Conservation (phyloP, 2,888 invertebrate species). For the Dilophus febrilis region DNA sequence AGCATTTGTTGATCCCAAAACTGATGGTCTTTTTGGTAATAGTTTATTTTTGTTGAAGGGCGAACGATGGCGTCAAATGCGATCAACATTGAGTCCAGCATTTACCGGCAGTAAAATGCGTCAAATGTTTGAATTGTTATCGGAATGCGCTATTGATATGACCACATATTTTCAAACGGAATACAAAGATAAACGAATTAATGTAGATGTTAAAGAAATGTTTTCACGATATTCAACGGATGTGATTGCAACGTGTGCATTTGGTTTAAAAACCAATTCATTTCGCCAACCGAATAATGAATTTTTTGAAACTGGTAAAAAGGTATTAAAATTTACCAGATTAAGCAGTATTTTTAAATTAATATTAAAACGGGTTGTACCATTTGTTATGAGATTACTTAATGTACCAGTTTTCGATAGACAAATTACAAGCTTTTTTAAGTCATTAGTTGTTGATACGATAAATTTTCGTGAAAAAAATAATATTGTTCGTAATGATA, state of each 20-base stretch:
- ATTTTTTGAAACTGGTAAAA: conserved; percentile 34
- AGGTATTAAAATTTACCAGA: too few relatives aligned
- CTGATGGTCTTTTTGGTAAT: conserved; percentile 30
- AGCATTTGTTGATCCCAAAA: conserved; percentile 23
- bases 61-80: conserved; percentile 26
- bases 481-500: conserved; percentile 24
- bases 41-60: conserved; percentile 18
- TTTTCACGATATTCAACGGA: conserved; percentile 25
- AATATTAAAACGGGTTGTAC: too few relatives aligned
- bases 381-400: too few relatives aligned
- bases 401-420: conserved; percentile 14
- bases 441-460: conserved; percentile 17
- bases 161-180: too few relatives aligned
- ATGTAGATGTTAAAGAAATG: conserved; percentile 25
- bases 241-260: conserved; percentile 31
- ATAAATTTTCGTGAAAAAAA: conserved; percentile 21
- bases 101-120: conserved; percentile 22
- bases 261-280: conserved; percentile 35
- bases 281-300: conserved; percentile 32
- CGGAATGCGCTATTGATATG: too few relatives aligned
- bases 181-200: too few relatives aligned
- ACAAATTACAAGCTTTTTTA: conserved; percentile 18
- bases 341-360: too few relatives aligned
- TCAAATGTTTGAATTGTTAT: too few relatives aligned
- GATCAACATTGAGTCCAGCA: conserved; percentile 30